phyloP scores from a whole-genome alignment of 2,888 invertebrate species.

The Rhogogaster chlorosoma region DNA sequence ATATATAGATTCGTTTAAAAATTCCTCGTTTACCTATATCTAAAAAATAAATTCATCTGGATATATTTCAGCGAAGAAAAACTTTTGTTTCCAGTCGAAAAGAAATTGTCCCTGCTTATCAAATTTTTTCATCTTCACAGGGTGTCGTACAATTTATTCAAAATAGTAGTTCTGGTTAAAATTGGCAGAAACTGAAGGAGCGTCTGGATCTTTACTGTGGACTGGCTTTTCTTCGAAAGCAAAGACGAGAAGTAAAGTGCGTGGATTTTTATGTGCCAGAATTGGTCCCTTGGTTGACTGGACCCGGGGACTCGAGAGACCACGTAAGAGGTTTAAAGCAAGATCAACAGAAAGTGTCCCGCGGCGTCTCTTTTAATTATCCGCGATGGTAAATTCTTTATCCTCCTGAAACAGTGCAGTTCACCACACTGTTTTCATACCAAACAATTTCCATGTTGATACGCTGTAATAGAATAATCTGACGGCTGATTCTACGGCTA shows the following conservation, averaged over 20 bases:
- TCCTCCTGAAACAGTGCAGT: constrained; percentile 83
- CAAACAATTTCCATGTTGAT: constrained; percentile 85
- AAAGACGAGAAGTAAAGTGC: not conserved
- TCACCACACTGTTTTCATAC: constrained; percentile 82
- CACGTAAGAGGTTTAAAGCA: constrained; percentile 46
- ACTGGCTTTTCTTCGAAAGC: not conserved
- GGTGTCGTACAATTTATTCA: not conserved
- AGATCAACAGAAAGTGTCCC: constrained; percentile 49
- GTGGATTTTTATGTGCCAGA: not conserved
- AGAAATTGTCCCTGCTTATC: no score
- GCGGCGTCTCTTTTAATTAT: constrained; percentile 80
- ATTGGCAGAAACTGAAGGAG: not conserved
- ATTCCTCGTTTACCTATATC: not conserved
- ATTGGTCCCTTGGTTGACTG: constrained; percentile 21
- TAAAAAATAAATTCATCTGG: no score
- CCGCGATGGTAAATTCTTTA: constrained; percentile 84
- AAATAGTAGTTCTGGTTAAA: not conserved
- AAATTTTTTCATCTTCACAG: not conserved
- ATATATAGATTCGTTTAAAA: not conserved
- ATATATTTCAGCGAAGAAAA: no score
- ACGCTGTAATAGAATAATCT: constrained; percentile 87
- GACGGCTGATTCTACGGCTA: constrained; percentile 79
- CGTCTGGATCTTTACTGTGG: not conserved
- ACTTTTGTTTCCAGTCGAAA: no score
- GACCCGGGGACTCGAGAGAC: constrained; percentile 29